These are phyloP conservation scores for Siniperca chuatsi DNA, from an alignment of 2,113 vertebrate genomes.

Conservation along the genomic window DNA sequence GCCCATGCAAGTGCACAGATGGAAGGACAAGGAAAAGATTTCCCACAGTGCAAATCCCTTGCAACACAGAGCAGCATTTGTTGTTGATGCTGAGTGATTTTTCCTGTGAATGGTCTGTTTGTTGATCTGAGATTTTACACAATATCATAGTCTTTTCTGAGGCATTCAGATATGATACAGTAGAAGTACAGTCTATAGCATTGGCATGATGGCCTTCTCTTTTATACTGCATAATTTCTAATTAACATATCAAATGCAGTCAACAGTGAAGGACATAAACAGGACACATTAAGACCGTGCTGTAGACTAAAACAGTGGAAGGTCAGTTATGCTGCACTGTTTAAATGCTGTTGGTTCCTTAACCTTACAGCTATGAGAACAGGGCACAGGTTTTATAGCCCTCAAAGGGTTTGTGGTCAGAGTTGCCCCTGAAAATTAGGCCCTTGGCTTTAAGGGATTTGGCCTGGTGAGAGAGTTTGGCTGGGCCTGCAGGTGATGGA, in stretches of 20 bases:
- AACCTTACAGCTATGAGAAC: slow-evolving; percentile 27
- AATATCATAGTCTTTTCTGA: background rate
- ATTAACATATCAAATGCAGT: slow-evolving; percentile 32
- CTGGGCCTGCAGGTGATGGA: slow-evolving; percentile 24
- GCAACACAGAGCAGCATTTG: slow-evolving; percentile 15
- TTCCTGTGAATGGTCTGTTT: slow-evolving; percentile 21
- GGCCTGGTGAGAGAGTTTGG: slow-evolving; percentile 67
- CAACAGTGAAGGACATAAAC: slow-evolving; percentile 29
- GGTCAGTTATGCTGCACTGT: background rate
- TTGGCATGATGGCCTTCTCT: slow-evolving; percentile 8
- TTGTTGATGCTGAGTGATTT: slow-evolving; percentile 7
- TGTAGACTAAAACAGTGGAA: slow-evolving; percentile 13
- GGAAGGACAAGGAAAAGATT: slow-evolving; percentile 28
- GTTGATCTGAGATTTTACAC: slow-evolving; percentile 1
- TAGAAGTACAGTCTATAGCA: background rate
- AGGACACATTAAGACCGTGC: slow-evolving; percentile 23
- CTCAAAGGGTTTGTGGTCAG: slow-evolving; percentile 48
- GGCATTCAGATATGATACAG: background rate
- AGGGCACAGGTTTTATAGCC: slow-evolving; percentile 32
- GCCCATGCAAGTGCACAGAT: background rate
- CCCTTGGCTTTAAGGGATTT: slow-evolving; percentile 61
- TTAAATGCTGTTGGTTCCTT: slow-evolving; percentile 26
- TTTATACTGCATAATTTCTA: slow-evolving; percentile 21
- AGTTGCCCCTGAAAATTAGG: slow-evolving; percentile 46
- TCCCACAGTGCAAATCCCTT: slow-evolving; percentile 58